Base-by-base conservation (phyloP, 2,113 vertebrate species). In the Lichenostomus cassidix region DNA sequence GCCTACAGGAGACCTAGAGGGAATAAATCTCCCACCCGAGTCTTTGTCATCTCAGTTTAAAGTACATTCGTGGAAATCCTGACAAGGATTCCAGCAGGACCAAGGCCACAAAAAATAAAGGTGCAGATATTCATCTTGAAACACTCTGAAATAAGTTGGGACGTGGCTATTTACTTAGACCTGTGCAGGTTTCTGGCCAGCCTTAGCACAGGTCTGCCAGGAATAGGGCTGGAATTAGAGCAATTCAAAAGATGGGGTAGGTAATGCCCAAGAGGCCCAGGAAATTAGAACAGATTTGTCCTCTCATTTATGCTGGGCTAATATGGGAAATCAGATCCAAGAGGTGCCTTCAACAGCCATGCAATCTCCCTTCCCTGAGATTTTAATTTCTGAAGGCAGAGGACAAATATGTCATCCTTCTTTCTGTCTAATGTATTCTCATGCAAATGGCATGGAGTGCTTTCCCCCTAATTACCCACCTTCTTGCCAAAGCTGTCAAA, bases 401-500 rank as follows among this genome's bases (percentile, higher is more conserved):
- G 89, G 89, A 94, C 87, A 96, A 94, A 94, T 87, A 95, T 95
- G 87, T 74, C 93, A 95, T 82, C 87, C 77, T 87, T 79, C 81
- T 84, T 91, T 89, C 68, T 74, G 41, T 71, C 81, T 87, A 4
- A 24, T 53, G 67, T 31, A 83, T 95, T 96, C 50, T 93, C 70
- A 95, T 95, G 96, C 80, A 96, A 93, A 96, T 96, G 59, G 10
- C n/a, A 53, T 53, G 56, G 87, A 97, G 23, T 49, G 70, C 74
- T 91, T 91, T 94, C 53, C 46, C 81, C 53, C 62, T 95, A 92
- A 89, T 92, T 92, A 89, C 81, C 44, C 56, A 89, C 86, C 87
- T 94, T 79, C 81, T 92, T 10, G 6, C 80, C 81, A 94, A 95
- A 78, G 81, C 87, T 94, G 95, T 87, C 89, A 91, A 59, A 93